phyloP scores from a whole-genome alignment of 35 echinoderm and acorn worm genomes.

The Heliocidaris tuberculata region DNA sequence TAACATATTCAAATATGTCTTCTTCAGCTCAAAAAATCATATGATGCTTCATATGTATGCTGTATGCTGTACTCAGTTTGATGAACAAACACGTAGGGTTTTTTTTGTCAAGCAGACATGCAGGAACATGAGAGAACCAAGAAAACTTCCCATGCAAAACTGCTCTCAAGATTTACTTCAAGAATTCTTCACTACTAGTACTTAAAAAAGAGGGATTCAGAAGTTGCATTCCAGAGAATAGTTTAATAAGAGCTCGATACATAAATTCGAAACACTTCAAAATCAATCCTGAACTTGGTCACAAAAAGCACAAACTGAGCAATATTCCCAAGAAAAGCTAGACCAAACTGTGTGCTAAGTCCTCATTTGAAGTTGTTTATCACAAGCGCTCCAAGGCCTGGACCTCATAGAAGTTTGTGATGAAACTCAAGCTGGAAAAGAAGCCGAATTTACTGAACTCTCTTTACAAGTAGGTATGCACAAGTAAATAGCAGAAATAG shows the following conservation, averaged over 20 bases:
- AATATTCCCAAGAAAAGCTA: neutral
- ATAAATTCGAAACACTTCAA: neutral
- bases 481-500: neutral
- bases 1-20: neutral
- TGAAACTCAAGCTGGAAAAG: neutral
- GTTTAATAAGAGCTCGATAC: neutral
- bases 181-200: neutral
- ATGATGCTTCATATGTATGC: neutral
- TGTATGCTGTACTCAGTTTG: neutral
- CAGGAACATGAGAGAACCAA: too few relatives aligned
- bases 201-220: neutral
- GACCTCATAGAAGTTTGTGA: neutral
- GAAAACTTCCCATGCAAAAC: neutral
- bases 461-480: neutral
- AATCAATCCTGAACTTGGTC: neutral
- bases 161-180: neutral
- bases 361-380: neutral
- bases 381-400: neutral
- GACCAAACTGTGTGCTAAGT: neutral
- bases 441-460: constrained; percentile 1
- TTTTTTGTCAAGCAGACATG: neutral
- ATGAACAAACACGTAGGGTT: neutral
- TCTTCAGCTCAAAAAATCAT: too few relatives aligned
- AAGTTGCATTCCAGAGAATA: neutral
- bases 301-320: neutral